Conservation (phyloP, 2,113 vertebrate species). For the Macquaria australasica region DNA sequence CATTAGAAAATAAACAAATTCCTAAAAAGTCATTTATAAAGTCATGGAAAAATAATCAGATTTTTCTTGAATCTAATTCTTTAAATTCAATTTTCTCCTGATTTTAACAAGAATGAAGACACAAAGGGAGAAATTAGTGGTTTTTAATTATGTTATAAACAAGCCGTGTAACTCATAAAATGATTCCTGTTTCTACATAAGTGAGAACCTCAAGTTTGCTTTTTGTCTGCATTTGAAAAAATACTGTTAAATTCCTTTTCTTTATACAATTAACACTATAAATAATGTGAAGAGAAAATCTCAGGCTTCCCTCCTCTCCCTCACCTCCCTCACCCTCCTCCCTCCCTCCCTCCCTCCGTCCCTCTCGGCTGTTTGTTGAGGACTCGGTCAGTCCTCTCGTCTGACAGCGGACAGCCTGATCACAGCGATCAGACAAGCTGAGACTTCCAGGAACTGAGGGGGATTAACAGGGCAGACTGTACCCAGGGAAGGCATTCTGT, state of each 20-base stretch:
- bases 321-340: not conserved
- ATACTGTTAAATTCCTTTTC: not conserved
- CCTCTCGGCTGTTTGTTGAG: not conserved
- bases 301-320: not conserved
- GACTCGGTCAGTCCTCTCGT: constrained; percentile 33
- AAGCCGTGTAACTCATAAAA: not conserved
- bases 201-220: not conserved
- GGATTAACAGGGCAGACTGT: constrained; percentile 21
- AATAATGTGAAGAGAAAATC: not conserved
- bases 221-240: not conserved
- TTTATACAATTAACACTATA: not conserved
- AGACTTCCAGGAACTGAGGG: constrained; percentile 39
- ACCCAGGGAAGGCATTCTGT: constrained; percentile 27
- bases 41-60: not conserved
- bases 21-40: not conserved
- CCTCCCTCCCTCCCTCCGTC: not conserved
- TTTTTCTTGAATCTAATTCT: no score
- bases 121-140: no score
- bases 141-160: not conserved
- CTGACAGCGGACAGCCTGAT: not conserved
- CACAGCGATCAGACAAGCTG: constrained; percentile 18
- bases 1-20: not conserved
- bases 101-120: no score
- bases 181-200: not conserved
- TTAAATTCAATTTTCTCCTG: no score